Evolutionary conservation across 2,888 invertebrate species (phyloP), one percentile per base, ranked within the genome.

Genomic region (Deroplatys truncata): DNA sequence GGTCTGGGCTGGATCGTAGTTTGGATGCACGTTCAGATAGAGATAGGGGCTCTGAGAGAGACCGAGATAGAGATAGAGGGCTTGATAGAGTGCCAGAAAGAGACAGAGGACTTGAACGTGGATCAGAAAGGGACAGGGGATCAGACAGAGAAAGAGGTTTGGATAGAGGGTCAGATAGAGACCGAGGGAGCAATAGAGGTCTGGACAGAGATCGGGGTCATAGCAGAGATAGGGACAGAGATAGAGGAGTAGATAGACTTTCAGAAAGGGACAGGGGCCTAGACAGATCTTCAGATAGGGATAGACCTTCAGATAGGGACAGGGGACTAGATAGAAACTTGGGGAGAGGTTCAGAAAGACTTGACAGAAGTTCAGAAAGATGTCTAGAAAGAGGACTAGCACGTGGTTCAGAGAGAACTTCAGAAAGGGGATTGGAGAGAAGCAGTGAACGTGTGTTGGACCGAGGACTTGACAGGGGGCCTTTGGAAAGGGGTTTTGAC

Each of bases 151-250:
- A 35, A 20, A 49, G 72, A 28, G 89, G 89, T 31, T 56, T 90
- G 35, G 90, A 86, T 43, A 90, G 90, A 82, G 90, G 85, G 9
- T n/a, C 89, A 29, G 89, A 86, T 25, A 84, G 90, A 35, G 91
- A 89, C 7, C 35, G 90, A 31, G 89, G 88, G 7, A 72, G 72
- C 13, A 90, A 85, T 28, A 72, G 88, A 31, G 90, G 88, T 28
- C 28, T 86, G 25, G 96, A 94, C 91, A 94, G 94, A 93, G 92
- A 92, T 25, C 95, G 94, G 89, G 35, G 87, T 20, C 31, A 35
- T 13, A 85, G 88, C 25, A 43, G 90, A 29, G 90, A 88, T 9
- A 35, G 88, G 15, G 90, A 87, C 7, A 84, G 88, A 7, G 86
- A 86, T 2, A 83, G 88, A 9, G 94, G 94, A 91, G 95, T 94